These are phyloP conservation scores for Cerastoderma edule DNA, from an alignment of 2,888 invertebrate species.

Conservation along the genomic window DNA sequence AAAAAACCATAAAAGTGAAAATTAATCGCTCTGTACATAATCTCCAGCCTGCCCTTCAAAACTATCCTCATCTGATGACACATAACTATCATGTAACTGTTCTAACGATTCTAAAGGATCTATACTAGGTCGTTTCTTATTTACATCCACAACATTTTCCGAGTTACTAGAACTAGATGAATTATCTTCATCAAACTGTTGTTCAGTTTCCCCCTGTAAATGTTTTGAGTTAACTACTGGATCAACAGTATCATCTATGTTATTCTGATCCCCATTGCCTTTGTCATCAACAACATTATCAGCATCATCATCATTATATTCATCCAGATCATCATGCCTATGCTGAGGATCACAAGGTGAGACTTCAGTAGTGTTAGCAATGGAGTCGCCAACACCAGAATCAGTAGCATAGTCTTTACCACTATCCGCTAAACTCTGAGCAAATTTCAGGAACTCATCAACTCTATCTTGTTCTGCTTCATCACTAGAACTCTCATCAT, in stretches of 20 bases:
- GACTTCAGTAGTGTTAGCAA: slow-evolving; percentile 62
- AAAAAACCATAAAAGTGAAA: slow-evolving; percentile 30
- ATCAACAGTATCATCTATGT: not conserved
- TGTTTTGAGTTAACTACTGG: slow-evolving; percentile 10
- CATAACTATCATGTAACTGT: slow-evolving; percentile 62
- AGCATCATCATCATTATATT: slow-evolving; percentile 51
- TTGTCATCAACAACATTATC: slow-evolving; percentile 27
- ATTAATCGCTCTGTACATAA: not conserved
- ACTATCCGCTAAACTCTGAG: slow-evolving; percentile 70
- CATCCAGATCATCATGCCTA: slow-evolving; percentile 46
- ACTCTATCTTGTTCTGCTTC: slow-evolving; percentile 54
- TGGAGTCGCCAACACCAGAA: slow-evolving; percentile 70
- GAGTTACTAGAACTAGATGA: slow-evolving; percentile 62
- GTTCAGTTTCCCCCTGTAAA: too few species aligned
- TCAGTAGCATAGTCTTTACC: slow-evolving; percentile 73
- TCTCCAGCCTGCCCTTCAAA: slow-evolving; percentile 67
- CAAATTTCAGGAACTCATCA: slow-evolving; percentile 67
- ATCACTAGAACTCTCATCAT: slow-evolving; percentile 58
- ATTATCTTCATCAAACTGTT: slow-evolving; percentile 46
- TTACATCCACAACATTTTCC: slow-evolving; percentile 54
- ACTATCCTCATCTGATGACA: slow-evolving; percentile 72
- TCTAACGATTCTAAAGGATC: slow-evolving; percentile 75
- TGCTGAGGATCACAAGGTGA: slow-evolving; percentile 70
- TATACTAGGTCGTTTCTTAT: slow-evolving; percentile 66
- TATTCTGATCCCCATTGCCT: not conserved